Percentiles rank a stretch among this genome's conserved stretches.
Evolutionary conservation across 2,113 vertebrate species (phyloP).

Genomic region (Hippocampus comes): DNA sequence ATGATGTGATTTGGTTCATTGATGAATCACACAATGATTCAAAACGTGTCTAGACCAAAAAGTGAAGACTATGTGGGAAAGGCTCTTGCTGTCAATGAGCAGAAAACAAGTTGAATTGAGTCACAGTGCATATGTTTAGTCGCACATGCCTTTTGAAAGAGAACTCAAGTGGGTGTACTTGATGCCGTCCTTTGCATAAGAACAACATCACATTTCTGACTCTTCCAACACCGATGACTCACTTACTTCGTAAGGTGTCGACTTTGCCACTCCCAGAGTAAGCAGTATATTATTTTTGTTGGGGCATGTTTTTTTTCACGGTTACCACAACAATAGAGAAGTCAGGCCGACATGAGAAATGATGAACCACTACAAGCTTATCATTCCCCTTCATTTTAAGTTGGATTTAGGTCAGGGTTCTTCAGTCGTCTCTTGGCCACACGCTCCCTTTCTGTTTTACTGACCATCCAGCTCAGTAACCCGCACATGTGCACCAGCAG

Average conservation of each 20-base stretch:
- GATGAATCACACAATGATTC: conserved; percentile 63
- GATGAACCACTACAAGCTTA: too few relatives aligned
- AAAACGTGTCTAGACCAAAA: conserved; percentile 55
- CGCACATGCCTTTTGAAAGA: neutral
- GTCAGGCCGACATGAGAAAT: neutral
- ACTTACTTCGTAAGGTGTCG: conserved; percentile 33
- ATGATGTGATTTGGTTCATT: conserved; percentile 26
- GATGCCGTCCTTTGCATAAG: neutral
- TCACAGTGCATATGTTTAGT: neutral
- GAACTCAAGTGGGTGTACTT: neutral
- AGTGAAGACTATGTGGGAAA: conserved; percentile 1
- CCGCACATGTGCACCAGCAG: conserved; percentile 34
- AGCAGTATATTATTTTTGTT: conserved; percentile 35
- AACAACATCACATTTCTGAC: conserved; percentile 6
- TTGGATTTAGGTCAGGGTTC: too few relatives aligned
- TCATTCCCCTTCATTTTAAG: too few relatives aligned
- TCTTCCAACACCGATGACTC: conserved; percentile 32
- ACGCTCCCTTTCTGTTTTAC: neutral
- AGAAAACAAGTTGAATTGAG: neutral
- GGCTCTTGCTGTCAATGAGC: conserved; percentile 15
- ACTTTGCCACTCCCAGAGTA: conserved; percentile 46
- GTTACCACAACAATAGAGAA: conserved; percentile 25
- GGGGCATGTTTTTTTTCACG: conserved; percentile 8
- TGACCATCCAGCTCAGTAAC: conserved; percentile 37
- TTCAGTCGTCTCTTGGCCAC: too few relatives aligned